Conservation (phyloP, 2,113 vertebrate species). For the Forbesichthys agassizii region DNA sequence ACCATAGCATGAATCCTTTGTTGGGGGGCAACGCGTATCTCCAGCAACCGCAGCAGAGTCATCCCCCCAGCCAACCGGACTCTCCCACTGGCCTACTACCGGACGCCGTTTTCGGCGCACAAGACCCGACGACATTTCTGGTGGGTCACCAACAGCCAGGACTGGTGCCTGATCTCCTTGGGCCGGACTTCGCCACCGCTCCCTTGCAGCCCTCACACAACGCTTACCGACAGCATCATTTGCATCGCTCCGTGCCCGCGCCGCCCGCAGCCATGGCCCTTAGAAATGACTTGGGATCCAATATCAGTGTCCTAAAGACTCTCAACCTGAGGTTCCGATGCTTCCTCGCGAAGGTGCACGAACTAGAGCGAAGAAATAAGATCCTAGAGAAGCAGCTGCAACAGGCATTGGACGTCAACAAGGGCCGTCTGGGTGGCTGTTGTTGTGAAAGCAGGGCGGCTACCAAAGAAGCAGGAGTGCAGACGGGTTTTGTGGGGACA, state of each 20-base stretch:
- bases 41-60: constrained; percentile 77
- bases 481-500: constrained; percentile 87
- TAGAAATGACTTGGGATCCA: constrained; percentile 95
- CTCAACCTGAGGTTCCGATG: constrained; percentile 94
- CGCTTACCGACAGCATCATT: constrained; percentile 29
- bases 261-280: constrained; percentile 91
- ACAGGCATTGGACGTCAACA: constrained; percentile 84
- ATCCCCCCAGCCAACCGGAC: constrained; percentile 70
- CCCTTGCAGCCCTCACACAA: constrained; percentile 55
- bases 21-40: constrained; percentile 83
- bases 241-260: constrained; percentile 57
- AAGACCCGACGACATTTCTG: constrained; percentile 64
- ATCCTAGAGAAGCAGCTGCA: constrained; percentile 93
- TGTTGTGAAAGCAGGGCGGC: constrained; percentile 48
- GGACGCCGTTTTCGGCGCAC: constrained; percentile 62
- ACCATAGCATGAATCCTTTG: constrained; percentile 89
- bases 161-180: constrained; percentile 54
- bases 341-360: constrained; percentile 96
- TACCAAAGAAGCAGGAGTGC: constrained; percentile 85
- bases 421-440: constrained; percentile 62
- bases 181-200: constrained; percentile 55
- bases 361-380: constrained; percentile 92
- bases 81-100: constrained; percentile 76
- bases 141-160: constrained; percentile 57
- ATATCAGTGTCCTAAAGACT: constrained; percentile 95